Base-by-base conservation (phyloP, 1,140 invertebrate species). In the Penaeus chinensis region DNA sequence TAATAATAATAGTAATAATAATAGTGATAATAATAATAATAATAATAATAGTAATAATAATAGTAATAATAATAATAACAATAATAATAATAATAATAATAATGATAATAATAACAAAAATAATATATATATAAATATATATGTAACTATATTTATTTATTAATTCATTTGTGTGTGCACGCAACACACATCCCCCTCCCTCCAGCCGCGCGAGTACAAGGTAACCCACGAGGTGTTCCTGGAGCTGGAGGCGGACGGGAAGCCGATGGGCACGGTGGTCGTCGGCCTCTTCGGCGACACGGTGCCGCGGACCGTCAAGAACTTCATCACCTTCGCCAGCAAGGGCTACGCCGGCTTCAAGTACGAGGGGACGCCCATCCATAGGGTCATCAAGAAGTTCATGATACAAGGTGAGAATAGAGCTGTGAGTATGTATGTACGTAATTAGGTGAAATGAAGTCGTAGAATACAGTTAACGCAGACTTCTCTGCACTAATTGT, bases 351-450 rank as follows among this genome's bases (percentile, higher is more conserved):
- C 84, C 76, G 90, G 87, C 47, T 89, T 79, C 82, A 89, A 85
- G 63, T 91, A 91, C 87, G 61, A 84, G 22, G 91, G 91, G 37
- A 91, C 91, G 27, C 89, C 96, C 77, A 98, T 98, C 92, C 97
- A 98, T 92, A 93, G 97, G 89, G 97, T 98, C 11, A 96, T 98
- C 19, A 98, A 98, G 92, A 96, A 97, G 92, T 98, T 98, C 91
- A 98, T 98, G 95, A 91, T 93, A 54, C 93, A 93, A 90, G 92
- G 92, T 85, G 90, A 91, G 65, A 10, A 54, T 5, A 54, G 16
- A 54, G 47, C 47, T 47, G 47, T 47, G 47, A 2, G 4, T 71
- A 27, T 74, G 27, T 74, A 32, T 74, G 7, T 74, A 10, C n/a
- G 27, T 74, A 74, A 1, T 42, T 42, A 42, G 37, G 37, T 2